phyloP scores from a whole-genome alignment of 2,888 invertebrate genomes.

The Miltochrista miniata region DNA sequence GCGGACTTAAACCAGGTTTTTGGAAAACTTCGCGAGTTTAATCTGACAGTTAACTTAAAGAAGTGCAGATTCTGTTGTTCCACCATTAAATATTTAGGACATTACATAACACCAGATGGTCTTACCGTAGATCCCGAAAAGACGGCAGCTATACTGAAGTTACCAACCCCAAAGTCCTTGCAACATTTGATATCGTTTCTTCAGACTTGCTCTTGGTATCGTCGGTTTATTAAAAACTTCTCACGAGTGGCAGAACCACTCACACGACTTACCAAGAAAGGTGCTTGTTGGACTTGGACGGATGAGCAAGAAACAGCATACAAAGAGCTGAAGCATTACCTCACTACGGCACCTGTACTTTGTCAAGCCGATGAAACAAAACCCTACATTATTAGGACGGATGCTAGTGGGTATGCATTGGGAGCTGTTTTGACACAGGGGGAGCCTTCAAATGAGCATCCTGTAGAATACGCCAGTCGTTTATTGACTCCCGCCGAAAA shows the following conservation, averaged over 20 bases:
- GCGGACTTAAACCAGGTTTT: neutral
- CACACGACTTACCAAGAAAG: neutral
- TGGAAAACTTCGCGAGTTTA: neutral
- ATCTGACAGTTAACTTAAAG: neutral
- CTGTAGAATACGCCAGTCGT: slow-evolving; percentile 6
- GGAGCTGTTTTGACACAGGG: slow-evolving; percentile 17
- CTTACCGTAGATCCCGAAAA: neutral
- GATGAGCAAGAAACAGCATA: slow-evolving; percentile 16
- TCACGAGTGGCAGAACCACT: neutral
- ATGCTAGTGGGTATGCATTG: slow-evolving; percentile 11
- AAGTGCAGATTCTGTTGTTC: neutral
- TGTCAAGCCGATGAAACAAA: slow-evolving; percentile 10
- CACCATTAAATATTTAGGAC: neutral
- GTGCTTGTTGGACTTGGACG: slow-evolving; percentile 17
- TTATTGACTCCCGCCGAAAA: slow-evolving; percentile 2
- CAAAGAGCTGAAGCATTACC: slow-evolving; percentile 1
- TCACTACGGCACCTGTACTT: slow-evolving; percentile 14
- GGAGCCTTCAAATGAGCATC: slow-evolving; percentile 6
- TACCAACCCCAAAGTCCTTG: neutral
- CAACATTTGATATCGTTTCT: neutral
- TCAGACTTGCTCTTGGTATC: neutral
- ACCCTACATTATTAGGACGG: slow-evolving; percentile 6
- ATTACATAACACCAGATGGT: neutral
- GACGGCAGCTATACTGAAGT: neutral
- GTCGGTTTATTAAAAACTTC: neutral